These are phyloP conservation scores for Chaetophractus vellerosus DNA, from an alignment of 2,797 vertebrate species.

Conservation along the genomic window DNA sequence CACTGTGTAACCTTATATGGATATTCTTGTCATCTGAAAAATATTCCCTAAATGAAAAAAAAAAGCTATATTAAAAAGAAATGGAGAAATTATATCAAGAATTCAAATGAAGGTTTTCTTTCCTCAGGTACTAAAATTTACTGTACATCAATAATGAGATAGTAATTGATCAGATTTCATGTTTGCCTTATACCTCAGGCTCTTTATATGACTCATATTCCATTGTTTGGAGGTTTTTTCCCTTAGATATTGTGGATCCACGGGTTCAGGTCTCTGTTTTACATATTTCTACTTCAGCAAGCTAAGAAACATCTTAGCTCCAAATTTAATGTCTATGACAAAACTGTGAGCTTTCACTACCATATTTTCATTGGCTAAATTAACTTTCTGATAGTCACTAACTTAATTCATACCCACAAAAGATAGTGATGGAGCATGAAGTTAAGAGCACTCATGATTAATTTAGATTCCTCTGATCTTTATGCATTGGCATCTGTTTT, in stretches of 20 bases:
- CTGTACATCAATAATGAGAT: constrained; percentile 9
- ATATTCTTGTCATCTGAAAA: constrained; percentile 36
- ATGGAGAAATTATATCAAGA: constrained; percentile 6
- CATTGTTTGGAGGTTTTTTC: not conserved
- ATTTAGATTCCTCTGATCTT: constrained; percentile 25
- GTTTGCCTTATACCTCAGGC: not conserved
- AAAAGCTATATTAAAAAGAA: constrained; percentile 34
- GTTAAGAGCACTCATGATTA: not conserved
- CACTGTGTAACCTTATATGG: not conserved
- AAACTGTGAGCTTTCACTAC: not conserved
- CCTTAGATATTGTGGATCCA: not conserved
- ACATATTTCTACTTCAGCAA: not conserved
- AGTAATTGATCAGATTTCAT: constrained; percentile 21
- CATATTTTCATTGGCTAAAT: constrained; percentile 22
- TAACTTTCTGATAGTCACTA: not conserved
- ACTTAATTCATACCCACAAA: constrained; percentile 4
- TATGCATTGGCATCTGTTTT: not conserved
- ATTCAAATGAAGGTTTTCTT: constrained; percentile 28
- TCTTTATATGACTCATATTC: not conserved
- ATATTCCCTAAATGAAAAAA: not conserved
- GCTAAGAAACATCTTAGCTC: not conserved
- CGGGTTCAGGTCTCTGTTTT: not conserved
- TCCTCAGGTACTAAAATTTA: constrained; percentile 14
- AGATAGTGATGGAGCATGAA: not conserved
- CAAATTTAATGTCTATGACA: not conserved